Conservation (phyloP, 2,888 invertebrate genomes). For the Pachydiplax longipennis region DNA sequence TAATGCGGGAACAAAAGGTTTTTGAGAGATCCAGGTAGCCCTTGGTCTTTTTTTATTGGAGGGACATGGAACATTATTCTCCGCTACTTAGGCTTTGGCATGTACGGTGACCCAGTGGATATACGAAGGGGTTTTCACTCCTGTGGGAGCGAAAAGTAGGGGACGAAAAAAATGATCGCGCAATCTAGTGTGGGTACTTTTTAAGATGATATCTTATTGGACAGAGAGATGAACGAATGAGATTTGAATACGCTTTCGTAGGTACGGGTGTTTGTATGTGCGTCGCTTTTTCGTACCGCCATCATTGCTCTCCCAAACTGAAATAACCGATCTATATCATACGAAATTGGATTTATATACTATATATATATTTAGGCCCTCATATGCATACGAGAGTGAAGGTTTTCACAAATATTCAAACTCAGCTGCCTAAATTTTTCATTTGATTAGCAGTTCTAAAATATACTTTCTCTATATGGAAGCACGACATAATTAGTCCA, state of each 20-base stretch:
- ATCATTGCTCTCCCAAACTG: neutral
- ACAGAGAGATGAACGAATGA: neutral
- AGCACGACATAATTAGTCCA: no score
- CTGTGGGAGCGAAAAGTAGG: neutral
- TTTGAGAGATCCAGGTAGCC: neutral
- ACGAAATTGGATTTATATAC: no score
- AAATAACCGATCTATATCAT: no score
- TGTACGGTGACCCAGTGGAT: neutral
- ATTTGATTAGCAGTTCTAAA: no score
- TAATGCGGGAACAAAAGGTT: slow-evolving; percentile 1
- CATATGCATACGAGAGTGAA: no score
- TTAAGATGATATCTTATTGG: neutral
- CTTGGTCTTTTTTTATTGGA: neutral
- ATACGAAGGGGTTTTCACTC: neutral
- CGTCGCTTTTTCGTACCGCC: neutral
- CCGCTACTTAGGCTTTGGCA: neutral
- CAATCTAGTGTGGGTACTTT: neutral
- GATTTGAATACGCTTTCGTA: neutral
- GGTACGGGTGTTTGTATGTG: neutral
- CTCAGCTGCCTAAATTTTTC: no score
- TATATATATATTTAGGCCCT: no score
- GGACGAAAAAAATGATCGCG: neutral
- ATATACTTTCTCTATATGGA: no score
- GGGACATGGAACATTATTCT: neutral
- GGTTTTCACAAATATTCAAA: no score